Conservation (phyloP, 1,140 invertebrate species). For the Heliothis virescens region DNA sequence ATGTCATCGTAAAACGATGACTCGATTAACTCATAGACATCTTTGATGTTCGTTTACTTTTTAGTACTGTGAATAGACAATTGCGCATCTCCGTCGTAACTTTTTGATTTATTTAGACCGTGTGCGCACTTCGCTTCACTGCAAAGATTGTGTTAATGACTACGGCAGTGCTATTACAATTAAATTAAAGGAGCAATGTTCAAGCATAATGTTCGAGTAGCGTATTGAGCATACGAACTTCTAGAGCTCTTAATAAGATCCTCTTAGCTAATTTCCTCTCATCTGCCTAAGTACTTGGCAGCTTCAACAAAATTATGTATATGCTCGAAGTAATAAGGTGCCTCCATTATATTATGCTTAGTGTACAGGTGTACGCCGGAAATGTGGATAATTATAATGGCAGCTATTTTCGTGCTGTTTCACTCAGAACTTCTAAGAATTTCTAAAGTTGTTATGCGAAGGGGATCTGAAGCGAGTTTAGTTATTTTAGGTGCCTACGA, state of each 20-base stretch:
- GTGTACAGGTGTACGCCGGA: slow-evolving; percentile 15
- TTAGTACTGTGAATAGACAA: not conserved
- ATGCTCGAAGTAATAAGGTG: slow-evolving; percentile 41
- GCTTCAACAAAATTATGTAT: slow-evolving; percentile 41
- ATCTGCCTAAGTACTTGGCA: slow-evolving; percentile 46
- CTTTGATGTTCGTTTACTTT: slow-evolving; percentile 12
- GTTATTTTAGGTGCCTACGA: slow-evolving; percentile 13
- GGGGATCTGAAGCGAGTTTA: not conserved
- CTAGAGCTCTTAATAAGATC: slow-evolving; percentile 9
- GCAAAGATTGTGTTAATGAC: no score
- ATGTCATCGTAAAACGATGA: slow-evolving; percentile 21
- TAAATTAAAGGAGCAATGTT: not conserved
- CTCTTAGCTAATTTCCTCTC: slow-evolving; percentile 49
- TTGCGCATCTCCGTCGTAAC: not conserved
- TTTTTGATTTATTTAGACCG: not conserved
- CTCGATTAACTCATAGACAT: slow-evolving; percentile 9
- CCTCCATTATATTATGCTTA: slow-evolving; percentile 41
- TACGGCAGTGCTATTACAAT: not conserved
- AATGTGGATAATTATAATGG: slow-evolving; percentile 15
- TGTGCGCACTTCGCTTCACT: no score
- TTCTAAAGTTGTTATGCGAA: slow-evolving; percentile 23
- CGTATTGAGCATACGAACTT: not conserved
- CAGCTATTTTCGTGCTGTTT: slow-evolving; percentile 10
- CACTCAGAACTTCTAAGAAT: slow-evolving; percentile 14
- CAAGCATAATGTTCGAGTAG: not conserved